Base-by-base conservation (phyloP, 2,113 vertebrate genomes). In the Elephantulus edwardii region DNA sequence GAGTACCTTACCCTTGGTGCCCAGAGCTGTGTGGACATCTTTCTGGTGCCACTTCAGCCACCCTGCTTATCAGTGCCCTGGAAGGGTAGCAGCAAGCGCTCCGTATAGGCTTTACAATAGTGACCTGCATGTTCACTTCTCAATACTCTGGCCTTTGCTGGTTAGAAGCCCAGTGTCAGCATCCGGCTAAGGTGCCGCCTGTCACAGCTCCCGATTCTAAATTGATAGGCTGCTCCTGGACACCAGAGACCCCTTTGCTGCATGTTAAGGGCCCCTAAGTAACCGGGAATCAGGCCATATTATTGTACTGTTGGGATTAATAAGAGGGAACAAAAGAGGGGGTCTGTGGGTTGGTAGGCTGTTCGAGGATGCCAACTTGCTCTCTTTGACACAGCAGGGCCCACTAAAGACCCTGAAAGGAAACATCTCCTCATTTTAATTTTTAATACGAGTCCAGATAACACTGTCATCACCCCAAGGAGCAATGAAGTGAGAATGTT, bases 371-470 rank as follows among this genome's bases (percentile, higher is more conserved):
- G 83, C 64, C 3, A 19, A 62, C 54, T 64, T 0, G 2, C 56
- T 52, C 56, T 52, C 80, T 30, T 28, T 76, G 46, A 86, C 35
- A 82, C 26, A 14, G 20, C 72, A 58, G n/a, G 52, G 77, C 22
- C 81, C 74, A 64, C 4, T 17, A 42, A n/a, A 75, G 52, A 85
- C 12, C 44, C 82, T 72, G 33, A 91, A 46, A 78, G 88, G 79
- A 72, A 93, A 77, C 5, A n/a, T 28, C 62, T 93, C 42, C 13
- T 79, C n/a, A 19, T 56, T 93, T 93, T 64, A 93, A 87, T 80
- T 91, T 91, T 94, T 89, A 93, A 86, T 90, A 48, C 26, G 58
- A 44, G 24, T 85, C 82, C 79, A 91, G 56, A 93, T 83, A 87
- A 87, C 64, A 74, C 64, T 79, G 42, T 54, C 54, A 83, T 86